phyloP scores from a whole-genome alignment of 2,888 invertebrate species.

The Scrobipalpa costella region DNA sequence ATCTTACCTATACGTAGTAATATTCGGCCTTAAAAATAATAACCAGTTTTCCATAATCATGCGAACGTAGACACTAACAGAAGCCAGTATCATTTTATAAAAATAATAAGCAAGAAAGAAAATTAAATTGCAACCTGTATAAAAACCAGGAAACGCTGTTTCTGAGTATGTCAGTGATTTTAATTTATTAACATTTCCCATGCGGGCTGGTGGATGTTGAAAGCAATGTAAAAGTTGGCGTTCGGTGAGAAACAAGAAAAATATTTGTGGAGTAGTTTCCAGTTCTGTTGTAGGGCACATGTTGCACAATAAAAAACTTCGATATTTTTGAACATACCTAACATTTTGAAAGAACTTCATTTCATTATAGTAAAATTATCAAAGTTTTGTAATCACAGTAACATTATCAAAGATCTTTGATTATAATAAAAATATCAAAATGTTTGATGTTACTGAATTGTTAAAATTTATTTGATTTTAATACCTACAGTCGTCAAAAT shows the following conservation, averaged over 20 bases:
- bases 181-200: neutral
- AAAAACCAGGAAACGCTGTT: slow-evolving; percentile 7
- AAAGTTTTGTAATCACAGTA: no score
- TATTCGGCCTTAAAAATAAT: no score
- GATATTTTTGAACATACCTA: neutral
- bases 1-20: no score
- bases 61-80: neutral
- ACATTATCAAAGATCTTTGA: no score
- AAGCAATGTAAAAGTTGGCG: slow-evolving; percentile 1
- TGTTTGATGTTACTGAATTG: no score
- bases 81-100: neutral
- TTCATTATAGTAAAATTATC: neutral
- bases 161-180: neutral
- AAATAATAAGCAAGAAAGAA: neutral
- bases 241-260: neutral
- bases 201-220: slow-evolving; percentile 12
- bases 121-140: slow-evolving; percentile 23
- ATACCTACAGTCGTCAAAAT: no score
- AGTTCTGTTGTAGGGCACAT: neutral
- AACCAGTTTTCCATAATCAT: no score
- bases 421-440: no score
- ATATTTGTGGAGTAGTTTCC: neutral
- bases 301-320: no score
- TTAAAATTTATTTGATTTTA: no score
- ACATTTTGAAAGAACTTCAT: neutral